phyloP scores from a whole-genome alignment of 2,888 invertebrate genomes.

The Hyposoter didymator region DNA sequence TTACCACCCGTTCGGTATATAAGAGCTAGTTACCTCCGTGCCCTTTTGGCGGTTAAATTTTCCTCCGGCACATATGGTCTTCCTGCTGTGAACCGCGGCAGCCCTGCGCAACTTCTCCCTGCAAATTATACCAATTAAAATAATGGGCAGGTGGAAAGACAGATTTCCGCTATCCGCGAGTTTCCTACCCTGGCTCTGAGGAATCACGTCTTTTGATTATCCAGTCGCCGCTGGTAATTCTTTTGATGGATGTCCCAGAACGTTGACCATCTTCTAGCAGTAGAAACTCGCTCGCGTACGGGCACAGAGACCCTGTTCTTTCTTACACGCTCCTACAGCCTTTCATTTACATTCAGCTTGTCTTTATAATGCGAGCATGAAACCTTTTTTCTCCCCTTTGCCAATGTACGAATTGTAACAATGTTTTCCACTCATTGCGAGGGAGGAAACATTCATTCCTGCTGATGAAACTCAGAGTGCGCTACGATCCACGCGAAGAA shows the following conservation, averaged over 20 bases:
- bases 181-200: constrained; percentile 26
- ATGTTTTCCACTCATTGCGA: constrained; percentile 16
- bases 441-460: constrained; percentile 40
- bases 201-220: constrained; percentile 52
- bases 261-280: constrained; percentile 19
- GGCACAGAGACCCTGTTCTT: not conserved
- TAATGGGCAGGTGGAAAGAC: constrained; percentile 49
- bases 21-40: not conserved
- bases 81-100: not conserved
- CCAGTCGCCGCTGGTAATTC: constrained; percentile 47
- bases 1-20: constrained; percentile 31
- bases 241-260: constrained; percentile 40
- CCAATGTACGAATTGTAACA: constrained; percentile 8
- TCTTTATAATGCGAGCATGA: constrained; percentile 14
- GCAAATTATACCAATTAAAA: constrained; percentile 50
- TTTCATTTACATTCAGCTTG: constrained; percentile 27
- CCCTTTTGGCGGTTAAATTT: constrained; percentile 33
- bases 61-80: constrained; percentile 29
- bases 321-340: not conserved
- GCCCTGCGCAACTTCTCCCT: constrained; percentile 19
- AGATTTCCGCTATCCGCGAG: constrained; percentile 16
- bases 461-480: constrained; percentile 43
- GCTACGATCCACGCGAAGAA: constrained; percentile 55
- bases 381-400: constrained; percentile 17
- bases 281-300: not conserved